Percentiles rank a stretch among this genome's conserved stretches.
These are phyloP conservation scores for Podocnemis expansa DNA, from an alignment of 2,113 vertebrate genomes.

Conservation along the genomic window DNA sequence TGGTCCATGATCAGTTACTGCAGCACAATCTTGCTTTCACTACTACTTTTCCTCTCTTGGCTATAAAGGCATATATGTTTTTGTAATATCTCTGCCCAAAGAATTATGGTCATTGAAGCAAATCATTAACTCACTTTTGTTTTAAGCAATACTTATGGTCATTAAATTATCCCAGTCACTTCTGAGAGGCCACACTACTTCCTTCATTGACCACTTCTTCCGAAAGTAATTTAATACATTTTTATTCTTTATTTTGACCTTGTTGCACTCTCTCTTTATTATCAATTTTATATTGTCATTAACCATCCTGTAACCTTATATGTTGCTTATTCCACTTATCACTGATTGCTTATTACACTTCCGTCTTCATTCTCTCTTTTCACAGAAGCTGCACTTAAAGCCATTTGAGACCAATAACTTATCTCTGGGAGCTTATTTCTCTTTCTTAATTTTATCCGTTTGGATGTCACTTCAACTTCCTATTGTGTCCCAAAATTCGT, in stretches of 20 bases:
- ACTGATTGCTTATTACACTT: neutral
- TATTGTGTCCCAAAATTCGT: accelerated
- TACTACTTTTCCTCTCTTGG: neutral
- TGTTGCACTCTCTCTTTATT: conserved; percentile 15
- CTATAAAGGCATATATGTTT: neutral
- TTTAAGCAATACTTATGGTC: neutral
- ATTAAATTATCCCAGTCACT: conserved; percentile 18
- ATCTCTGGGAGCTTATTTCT: neutral
- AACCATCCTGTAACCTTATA: conserved; percentile 55
- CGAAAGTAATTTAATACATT: conserved; percentile 4
- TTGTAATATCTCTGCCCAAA: neutral
- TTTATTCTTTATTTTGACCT: conserved; percentile 32
- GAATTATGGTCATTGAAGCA: neutral
- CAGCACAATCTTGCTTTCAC: neutral
- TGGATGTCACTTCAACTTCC: neutral
- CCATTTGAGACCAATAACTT: neutral
- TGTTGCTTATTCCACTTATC: neutral
- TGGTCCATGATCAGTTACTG: neutral
- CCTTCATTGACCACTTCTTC: neutral
- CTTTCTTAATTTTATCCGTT: neutral
- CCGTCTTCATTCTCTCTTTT: neutral
- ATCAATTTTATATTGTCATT: conserved; percentile 46
- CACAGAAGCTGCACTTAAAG: conserved; percentile 25
- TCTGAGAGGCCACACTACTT: neutral
- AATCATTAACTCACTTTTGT: conserved; percentile 13